Evolutionary conservation across 2,797 vertebrate genomes (phyloP), one percentile per base, ranked within the genome.

Genomic region (Sebastes kiyomatsui): DNA sequence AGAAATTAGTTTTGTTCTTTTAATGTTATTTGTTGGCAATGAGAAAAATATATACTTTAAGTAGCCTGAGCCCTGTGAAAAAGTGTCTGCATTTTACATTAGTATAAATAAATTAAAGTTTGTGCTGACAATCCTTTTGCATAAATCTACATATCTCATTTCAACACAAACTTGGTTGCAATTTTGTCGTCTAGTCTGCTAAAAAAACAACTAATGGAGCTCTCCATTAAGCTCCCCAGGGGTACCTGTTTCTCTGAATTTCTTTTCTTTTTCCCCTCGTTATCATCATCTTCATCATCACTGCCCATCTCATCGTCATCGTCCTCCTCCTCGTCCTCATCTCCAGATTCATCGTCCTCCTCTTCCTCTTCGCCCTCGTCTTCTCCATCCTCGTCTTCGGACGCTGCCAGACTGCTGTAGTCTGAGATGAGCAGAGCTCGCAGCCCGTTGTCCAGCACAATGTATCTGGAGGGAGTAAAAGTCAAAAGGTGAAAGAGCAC

Each of bases 351-450:
- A 32, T 92, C 95, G 0, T 96, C 96, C 1, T 96, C 95, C 9
- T 96, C 95, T 2, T 94, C 96, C 7, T 96, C 96, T 4, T 96
- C 94, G 0, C 89, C 94, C 0, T 87, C 94, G 0, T 75, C 96
- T 0, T 93, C 96, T 0, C 82, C 94, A 0, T 94, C 95, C 0
- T 93, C 93, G 5, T 93, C 93, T 13, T 95, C 96, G 2, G 92
- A 82, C 11, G 80, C 81, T 30, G 90, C 87, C 18, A 82, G 77
- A 66, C 96, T 95, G 78, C 95, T 96, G 92, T 96, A 94, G 94
- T 99, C 98, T 46, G 98, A 99, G 94, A 99, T 98, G 84, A 99
- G 96, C 85, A 99, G 96, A 82, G 96, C 97, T 89, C 91, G 93
- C 80, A 99, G 96, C 56, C 97, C 97, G 68, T 99, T 99, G 69